Percentiles rank a stretch among this genome's conserved stretches.
Conservation (phyloP, 2,797 vertebrate species). For the Potorous gilbertii region DNA sequence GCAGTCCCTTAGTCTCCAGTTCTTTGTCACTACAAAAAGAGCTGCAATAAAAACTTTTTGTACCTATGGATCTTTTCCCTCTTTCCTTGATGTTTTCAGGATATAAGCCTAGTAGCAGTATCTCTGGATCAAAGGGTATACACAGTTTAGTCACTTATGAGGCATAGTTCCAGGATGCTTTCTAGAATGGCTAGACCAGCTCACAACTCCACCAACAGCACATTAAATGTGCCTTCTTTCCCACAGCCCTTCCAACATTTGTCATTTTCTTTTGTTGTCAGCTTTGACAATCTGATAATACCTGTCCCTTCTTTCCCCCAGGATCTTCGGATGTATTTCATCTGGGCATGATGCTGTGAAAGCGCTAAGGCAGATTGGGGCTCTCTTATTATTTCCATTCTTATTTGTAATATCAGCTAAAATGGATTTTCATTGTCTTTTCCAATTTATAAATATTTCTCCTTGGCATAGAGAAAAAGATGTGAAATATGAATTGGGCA, state of each 20-base stretch:
- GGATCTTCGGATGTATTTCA: neutral
- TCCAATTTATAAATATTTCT: neutral
- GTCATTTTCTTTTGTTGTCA: neutral
- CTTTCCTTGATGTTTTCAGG: neutral
- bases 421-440: neutral
- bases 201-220: neutral
- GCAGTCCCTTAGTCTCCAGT: neutral
- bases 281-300: conserved; percentile 3
- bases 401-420: neutral
- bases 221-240: neutral
- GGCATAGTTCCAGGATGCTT: neutral
- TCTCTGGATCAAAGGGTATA: neutral
- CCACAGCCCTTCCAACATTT: neutral
- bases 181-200: neutral
- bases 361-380: neutral
- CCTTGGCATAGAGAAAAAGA: neutral
- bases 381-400: neutral
- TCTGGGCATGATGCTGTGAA: neutral
- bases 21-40: neutral
- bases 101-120: neutral
- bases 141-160: neutral
- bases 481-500: neutral
- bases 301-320: neutral
- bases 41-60: neutral
- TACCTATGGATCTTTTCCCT: neutral